Percentiles rank a stretch among this genome's conserved stretches.
These are phyloP conservation scores for Megaptera novaeangliae DNA, from an alignment of 2,113 vertebrate species.

Conservation along the genomic window DNA sequence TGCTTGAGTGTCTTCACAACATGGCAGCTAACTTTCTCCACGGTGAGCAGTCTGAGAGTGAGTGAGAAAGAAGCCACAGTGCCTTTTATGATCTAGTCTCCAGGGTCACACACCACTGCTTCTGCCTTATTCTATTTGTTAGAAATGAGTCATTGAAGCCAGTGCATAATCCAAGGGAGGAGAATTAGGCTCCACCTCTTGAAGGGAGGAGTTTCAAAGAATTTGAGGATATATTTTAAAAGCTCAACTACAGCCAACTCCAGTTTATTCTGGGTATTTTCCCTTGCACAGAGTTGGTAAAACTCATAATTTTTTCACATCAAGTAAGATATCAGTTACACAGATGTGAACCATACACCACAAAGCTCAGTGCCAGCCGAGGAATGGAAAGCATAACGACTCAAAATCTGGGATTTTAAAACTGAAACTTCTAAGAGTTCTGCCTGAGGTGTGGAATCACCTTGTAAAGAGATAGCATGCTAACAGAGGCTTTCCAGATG, in stretches of 20 bases:
- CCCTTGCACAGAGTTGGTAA: constrained; percentile 49
- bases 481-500: background rate
- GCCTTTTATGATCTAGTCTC: background rate
- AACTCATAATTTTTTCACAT: constrained; percentile 50
- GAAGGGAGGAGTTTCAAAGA: background rate
- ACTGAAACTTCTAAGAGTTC: background rate
- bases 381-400: background rate
- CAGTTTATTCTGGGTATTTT: constrained; percentile 39
- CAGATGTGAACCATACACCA: background rate
- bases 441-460: background rate
- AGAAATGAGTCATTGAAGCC: background rate
- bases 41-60: background rate
- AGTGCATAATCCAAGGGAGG: background rate
- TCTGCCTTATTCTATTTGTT: background rate
- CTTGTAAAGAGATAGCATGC: background rate
- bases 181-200: background rate
- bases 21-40: background rate
- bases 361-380: background rate
- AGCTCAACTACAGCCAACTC: constrained; percentile 33
- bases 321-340: constrained; percentile 28
- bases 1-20: background rate
- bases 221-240: constrained; percentile 7
- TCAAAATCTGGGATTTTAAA: constrained; percentile 4
- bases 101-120: background rate
- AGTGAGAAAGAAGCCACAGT: background rate